Evolutionary conservation across 1,140 invertebrate species (phyloP).

Genomic region (Maniola jurtina): DNA sequence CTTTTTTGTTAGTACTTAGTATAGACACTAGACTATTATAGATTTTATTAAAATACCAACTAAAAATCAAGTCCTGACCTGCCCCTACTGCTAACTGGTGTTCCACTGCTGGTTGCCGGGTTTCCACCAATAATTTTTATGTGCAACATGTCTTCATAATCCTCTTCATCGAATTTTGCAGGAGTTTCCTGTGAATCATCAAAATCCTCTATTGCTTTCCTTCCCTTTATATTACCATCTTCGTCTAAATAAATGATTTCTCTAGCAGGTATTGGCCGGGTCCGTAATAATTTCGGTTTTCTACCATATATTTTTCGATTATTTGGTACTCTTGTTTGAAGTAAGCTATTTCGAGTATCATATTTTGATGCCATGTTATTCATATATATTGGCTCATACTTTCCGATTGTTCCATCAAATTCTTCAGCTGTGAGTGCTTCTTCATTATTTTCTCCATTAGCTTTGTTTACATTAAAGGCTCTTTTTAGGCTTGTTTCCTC

Average conservation of each 20-base stretch:
- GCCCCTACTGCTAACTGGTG: slow-evolving; percentile 46
- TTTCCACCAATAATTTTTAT: slow-evolving; percentile 54
- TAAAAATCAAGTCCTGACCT: slow-evolving; percentile 31
- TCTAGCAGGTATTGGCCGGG: background rate
- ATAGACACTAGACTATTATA: background rate
- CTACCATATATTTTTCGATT: too few species aligned
- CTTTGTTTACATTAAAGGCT: too few species aligned
- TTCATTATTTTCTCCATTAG: too few species aligned
- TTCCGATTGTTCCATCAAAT: background rate
- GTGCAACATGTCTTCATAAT: slow-evolving; percentile 28
- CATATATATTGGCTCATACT: background rate
- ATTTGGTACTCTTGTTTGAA: too few species aligned
- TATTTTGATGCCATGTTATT: background rate
- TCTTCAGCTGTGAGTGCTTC: background rate
- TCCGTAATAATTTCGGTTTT: background rate
- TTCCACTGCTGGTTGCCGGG: slow-evolving; percentile 50
- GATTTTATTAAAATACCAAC: background rate
- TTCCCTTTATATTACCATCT: background rate
- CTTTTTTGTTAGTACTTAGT: background rate
- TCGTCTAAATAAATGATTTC: background rate
- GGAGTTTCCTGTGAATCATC: background rate
- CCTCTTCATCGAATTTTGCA: slow-evolving; percentile 13
- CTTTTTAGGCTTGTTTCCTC: too few species aligned
- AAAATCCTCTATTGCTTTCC: background rate
- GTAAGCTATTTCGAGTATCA: too few species aligned